Evolutionary conservation across 2,888 invertebrate genomes (phyloP), one percentile per base, ranked within the genome.

Genomic region (Molanna angustata): DNA sequence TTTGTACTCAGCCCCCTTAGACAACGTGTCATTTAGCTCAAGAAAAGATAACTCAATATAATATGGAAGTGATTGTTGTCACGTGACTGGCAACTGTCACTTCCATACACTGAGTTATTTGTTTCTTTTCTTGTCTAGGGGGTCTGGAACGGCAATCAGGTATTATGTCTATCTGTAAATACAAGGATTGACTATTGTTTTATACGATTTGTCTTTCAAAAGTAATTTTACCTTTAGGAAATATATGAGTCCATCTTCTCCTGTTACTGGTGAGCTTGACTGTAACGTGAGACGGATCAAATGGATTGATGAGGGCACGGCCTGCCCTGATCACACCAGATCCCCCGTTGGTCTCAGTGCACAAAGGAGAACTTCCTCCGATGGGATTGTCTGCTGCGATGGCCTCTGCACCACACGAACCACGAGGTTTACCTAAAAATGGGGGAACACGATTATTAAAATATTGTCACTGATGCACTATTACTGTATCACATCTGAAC

Each of bases 221-320:
- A n/a, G n/a, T n/a, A n/a, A n/a, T n/a, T n/a, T 49, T 62, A 84
- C 87, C 88, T 78, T 92, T 91, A 2, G 98, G 98, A 70, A 99
- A 99, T 64, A 97, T 97, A 70, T 99, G 98, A 0, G 96, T 96
- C 99, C 99, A 99, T 51, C 98, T 81, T 22, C 97, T 76, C 42
- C 97, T 79, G 69, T 96, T 96, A 46, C 96, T 95, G 0, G 96
- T 97, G 41, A 95, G 74, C 70, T 96, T 96, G 61, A 96, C 94
- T 22, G 94, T 94, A 49, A 98, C 94, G 67, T 96, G 93, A 0
- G 96, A 95, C 0, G 98, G 98, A 69, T 96, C 96, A 69, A 99
- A 99, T 0, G 99, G 99, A 73, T 99, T 98, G 64, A 99, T 95
- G 37, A 94, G 78, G 1, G 94, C 91, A 55, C 90, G 76, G 0